Conservation (phyloP, 1,140 invertebrate genomes). For the Bicyclus anynana region DNA sequence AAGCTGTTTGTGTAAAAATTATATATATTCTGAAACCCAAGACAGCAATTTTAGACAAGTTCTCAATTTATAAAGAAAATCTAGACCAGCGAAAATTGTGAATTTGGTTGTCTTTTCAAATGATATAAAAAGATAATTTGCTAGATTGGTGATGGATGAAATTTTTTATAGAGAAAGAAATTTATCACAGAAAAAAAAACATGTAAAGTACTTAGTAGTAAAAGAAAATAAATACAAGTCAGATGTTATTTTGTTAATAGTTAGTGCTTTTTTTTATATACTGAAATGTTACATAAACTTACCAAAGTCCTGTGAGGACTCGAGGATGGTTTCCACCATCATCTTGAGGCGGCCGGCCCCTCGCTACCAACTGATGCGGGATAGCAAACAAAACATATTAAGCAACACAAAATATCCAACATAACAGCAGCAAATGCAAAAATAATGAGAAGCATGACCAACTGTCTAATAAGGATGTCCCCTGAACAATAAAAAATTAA, state of each 20-base stretch:
- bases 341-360: constrained; percentile 51
- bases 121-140: too few relatives aligned
- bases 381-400: constrained; percentile 48
- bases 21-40: too few relatives aligned
- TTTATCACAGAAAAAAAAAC: too few relatives aligned
- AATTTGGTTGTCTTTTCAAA: too few relatives aligned
- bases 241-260: background rate
- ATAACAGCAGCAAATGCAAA: constrained; percentile 7
- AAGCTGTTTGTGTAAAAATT: too few relatives aligned
- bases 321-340: constrained; percentile 72
- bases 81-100: too few relatives aligned
- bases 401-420: constrained; percentile 30
- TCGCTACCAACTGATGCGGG: constrained; percentile 39
- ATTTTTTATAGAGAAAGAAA: too few relatives aligned
- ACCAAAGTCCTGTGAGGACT: constrained; percentile 73
- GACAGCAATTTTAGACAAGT: too few relatives aligned
- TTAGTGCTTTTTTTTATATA: background rate
- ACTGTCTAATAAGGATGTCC: background rate
- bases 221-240: too few relatives aligned
- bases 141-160: too few relatives aligned
- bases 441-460: background rate
- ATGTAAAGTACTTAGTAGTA: too few relatives aligned
- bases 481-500: background rate
- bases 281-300: constrained; percentile 25
- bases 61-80: too few relatives aligned